These are phyloP conservation scores for Encarsia formosa DNA, from an alignment of 2,888 invertebrate species.

Conservation along the genomic window DNA sequence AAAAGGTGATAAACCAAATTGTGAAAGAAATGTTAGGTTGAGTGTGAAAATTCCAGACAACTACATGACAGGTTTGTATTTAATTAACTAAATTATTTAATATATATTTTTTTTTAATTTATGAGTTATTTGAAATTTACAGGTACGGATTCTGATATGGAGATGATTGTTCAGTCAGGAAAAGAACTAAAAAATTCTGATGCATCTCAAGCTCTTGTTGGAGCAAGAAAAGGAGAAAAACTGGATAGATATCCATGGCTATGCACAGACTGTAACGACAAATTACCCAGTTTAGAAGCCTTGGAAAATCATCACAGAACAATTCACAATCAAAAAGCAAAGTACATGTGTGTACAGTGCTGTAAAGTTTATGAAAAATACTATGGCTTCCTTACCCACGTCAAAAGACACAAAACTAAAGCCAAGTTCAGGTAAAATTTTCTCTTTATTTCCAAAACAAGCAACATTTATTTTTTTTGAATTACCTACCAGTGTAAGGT, in stretches of 20 bases:
- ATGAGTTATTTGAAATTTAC: constrained; percentile 8
- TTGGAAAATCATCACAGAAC: constrained; percentile 60
- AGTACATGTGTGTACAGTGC: constrained; percentile 66
- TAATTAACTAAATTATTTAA: constrained; percentile 1
- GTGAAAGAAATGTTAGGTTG: constrained; percentile 30
- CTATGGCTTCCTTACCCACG: constrained; percentile 62
- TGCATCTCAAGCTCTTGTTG: constrained; percentile 30
- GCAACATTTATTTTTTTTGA: not conserved
- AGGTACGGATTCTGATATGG: constrained; percentile 48
- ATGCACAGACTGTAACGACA: constrained; percentile 55
- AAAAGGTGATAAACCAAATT: constrained; percentile 34
- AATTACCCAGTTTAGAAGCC: constrained; percentile 51
- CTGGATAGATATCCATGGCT: constrained; percentile 55
- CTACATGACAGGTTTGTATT: constrained; percentile 45
- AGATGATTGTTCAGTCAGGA: constrained; percentile 41
- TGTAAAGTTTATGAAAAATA: constrained; percentile 62
- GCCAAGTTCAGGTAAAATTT: constrained; percentile 56
- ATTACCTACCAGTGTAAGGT: not conserved
- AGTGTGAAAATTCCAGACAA: constrained; percentile 41
- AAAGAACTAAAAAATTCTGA: constrained; percentile 30
- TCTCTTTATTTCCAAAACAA: not conserved
- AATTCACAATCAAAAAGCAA: constrained; percentile 61
- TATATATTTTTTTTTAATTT: not conserved
- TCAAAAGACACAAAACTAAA: constrained; percentile 60
- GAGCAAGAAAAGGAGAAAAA: constrained; percentile 41